A percentile compares a stretch with the other conserved stretches of the same genome.
Conservation (phyloP, 2,888 invertebrate species). For the Clitarchus hookeri region DNA sequence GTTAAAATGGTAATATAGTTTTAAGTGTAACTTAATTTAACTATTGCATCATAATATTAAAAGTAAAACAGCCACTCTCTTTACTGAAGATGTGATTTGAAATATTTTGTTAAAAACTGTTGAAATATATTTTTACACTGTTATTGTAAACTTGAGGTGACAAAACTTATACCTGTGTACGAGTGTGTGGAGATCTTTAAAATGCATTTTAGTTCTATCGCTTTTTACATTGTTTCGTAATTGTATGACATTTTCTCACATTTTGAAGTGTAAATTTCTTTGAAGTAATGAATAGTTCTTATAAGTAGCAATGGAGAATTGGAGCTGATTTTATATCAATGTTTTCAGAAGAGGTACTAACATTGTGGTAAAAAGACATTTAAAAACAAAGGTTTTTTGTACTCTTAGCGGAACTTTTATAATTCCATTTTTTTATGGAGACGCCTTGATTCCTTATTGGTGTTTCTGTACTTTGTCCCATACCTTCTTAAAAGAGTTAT, state of each 20-base stretch:
- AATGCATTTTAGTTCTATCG: conserved; percentile 3
- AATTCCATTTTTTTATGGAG: conserved; percentile 14
- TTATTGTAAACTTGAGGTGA: conserved; percentile 3
- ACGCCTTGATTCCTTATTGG: background rate
- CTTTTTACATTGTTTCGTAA: conserved; percentile 8
- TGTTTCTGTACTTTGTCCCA: background rate
- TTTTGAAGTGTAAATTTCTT: conserved; percentile 4
- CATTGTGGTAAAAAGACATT: conserved; percentile 10
- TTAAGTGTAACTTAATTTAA: conserved; percentile 7
- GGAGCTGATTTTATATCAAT: conserved; percentile 10
- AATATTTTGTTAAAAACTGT: conserved; percentile 9
- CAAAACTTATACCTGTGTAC: background rate
- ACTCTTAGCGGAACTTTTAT: conserved; percentile 9
- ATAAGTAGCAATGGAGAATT: conserved; percentile 14
- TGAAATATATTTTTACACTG: conserved; percentile 14
- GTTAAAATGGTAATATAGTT: conserved; percentile 14
- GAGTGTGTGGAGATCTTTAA: background rate
- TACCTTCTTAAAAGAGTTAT: background rate
- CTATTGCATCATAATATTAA: conserved; percentile 9
- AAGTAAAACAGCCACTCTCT: background rate
- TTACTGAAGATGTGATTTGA: conserved; percentile 10
- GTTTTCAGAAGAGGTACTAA: conserved; percentile 9
- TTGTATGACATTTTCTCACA: conserved; percentile 1
- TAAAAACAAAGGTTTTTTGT: background rate
- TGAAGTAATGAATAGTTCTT: conserved; percentile 3